Evolutionary conservation across 2,888 invertebrate species (phyloP), one percentile per base, ranked within the genome.

Genomic region (Platycheirus rosarum): DNA sequence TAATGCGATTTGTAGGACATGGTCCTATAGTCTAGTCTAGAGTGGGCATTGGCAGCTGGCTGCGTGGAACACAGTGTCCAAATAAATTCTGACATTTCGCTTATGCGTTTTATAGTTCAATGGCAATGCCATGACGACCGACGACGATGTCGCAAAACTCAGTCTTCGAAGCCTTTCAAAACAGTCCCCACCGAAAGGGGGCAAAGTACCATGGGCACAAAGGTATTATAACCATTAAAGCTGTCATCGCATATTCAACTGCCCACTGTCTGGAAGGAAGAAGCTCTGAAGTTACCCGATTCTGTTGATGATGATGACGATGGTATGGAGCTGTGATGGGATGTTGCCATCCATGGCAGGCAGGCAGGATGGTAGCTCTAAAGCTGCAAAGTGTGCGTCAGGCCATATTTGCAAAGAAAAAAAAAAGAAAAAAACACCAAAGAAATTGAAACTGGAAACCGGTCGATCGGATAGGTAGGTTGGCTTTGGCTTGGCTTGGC

Each of bases 201-300:
- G 69, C 65, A 70, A 70, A 75, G 70, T 70, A 65, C 57, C 78
- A 78, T 26, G 8, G 60, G 44, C 42, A 60, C 60, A 37, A 57
- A 40, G 23, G 40, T 11, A 55, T 7, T 66, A 84, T 74, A 80
- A 84, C 80, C 84, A 84, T 85, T 84, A 76, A 79, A 68, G 74
- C 80, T 85, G 85, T 85, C 84, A 85, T 84, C 85, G 70, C 85
- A 80, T 80, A 66, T 76, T 73, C 73, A 77, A 69, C 76, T 77
- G 73, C 48, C 82, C 65, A 69, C 69, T 57, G 65, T 44, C 62
- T 42, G 53, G 13, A 46, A 57, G 44, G 62, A 48, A 68, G 63
- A 51, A 23, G 51, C 40, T 57, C 62, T 63, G 62, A 73, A 69
- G 74, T 60, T 77, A 26, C 78, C 49, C 57, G 60, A 55, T 74